These are phyloP conservation scores for Sitophilus oryzae DNA, from an alignment of 1,140 invertebrate species.

Conservation along the genomic window DNA sequence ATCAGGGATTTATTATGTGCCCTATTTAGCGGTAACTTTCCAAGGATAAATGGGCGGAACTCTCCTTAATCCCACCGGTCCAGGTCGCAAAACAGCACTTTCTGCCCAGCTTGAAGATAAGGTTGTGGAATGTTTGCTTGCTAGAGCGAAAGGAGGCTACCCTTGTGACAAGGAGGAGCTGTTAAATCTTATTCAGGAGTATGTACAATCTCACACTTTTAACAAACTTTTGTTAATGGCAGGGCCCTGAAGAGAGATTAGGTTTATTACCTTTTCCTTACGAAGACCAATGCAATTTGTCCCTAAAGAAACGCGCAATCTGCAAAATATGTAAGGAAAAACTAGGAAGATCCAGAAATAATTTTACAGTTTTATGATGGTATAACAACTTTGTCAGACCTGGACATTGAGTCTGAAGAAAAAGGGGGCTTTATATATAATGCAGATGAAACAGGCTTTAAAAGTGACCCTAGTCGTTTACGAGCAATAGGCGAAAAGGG, in stretches of 20 bases:
- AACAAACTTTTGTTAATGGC: slow-evolving; percentile 18
- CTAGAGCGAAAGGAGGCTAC: slow-evolving; percentile 11
- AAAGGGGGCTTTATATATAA: slow-evolving; percentile 24
- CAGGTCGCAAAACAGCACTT: too few species aligned
- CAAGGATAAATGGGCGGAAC: slow-evolving; percentile 18
- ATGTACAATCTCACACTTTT: slow-evolving; percentile 7
- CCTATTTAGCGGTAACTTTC: slow-evolving; percentile 14
- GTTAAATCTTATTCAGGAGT: slow-evolving; percentile 7
- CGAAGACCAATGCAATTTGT: not conserved
- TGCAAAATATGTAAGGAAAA: slow-evolving; percentile 20
- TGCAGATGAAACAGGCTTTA: slow-evolving; percentile 21
- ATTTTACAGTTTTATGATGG: slow-evolving; percentile 25
- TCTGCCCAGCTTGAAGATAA: too few species aligned
- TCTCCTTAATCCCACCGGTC: slow-evolving; percentile 3
- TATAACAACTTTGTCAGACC: slow-evolving; percentile 3
- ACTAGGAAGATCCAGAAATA: slow-evolving; percentile 17
- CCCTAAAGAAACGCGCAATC: slow-evolving; percentile 21
- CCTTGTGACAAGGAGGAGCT: slow-evolving; percentile 18
- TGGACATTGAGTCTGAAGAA: not conserved
- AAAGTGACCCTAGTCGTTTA: slow-evolving; percentile 15
- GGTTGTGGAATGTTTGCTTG: slow-evolving; percentile 14
- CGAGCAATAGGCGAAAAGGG: slow-evolving; percentile 32
- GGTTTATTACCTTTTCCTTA: slow-evolving; percentile 17
- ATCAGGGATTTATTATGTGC: slow-evolving; percentile 9
- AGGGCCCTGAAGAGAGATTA: slow-evolving; percentile 16